Base-by-base conservation (phyloP, 1,140 invertebrate genomes). In the Drosophila orosa region DNA sequence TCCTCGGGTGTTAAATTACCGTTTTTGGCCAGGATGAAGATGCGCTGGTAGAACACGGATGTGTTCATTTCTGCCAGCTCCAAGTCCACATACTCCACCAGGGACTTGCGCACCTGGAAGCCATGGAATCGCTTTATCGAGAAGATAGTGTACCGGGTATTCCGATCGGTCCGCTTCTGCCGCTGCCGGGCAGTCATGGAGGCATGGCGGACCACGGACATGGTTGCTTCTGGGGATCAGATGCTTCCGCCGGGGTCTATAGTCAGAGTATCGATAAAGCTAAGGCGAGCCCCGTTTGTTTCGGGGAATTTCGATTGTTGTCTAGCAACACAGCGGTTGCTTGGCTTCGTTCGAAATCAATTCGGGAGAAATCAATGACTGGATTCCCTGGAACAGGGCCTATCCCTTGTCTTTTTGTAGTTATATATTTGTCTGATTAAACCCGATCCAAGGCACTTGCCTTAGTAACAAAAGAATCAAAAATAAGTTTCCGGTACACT, bases 11-110 rank as follows among this genome's bases (percentile, higher is more conserved):
- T 69, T 0, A 65, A 45, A 3, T 67, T 52, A 27, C 69, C 44
- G 42, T 91, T 91, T 19, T 87, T 84, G 52, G 90, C 90, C 35
- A 91, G 57, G 10, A 91, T 82, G 10, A 76, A 91, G 9, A 91
- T 79, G 17, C 90, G 86, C 29, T 91, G 90, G 35, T 89, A 91
- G 37, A 90, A 91, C 17, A 87, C 78, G 17, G 80, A 80, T 2
- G 86, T 84, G 2, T 67, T 57, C 75, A 76, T 77, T 0, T 58
- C 44, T 3, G 58, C n/a, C 25, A 91, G 33, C 17, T 90, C 90
- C 2, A 65, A 50, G 15, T 90, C 85, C 37, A 89, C 84, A 33
- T 78, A 84, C 9, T 89, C 84, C 25, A 84, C 84, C 13, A 89
- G 52, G 0, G 84, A 80, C 8, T 74, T 78, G 19, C 85, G 80